Conservation (phyloP, 2,113 vertebrate species). For the Channa maculata region DNA sequence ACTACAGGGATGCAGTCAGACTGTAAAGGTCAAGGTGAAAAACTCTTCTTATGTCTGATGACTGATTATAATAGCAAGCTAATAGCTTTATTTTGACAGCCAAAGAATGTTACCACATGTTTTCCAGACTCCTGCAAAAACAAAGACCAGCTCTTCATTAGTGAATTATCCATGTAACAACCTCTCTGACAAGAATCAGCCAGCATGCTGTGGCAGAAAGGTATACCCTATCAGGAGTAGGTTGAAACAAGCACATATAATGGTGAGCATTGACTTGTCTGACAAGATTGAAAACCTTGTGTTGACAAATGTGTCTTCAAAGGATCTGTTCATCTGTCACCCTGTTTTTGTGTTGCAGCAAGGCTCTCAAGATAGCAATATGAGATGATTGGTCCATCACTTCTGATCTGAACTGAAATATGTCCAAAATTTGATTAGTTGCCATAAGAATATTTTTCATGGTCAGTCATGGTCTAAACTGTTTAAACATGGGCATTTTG, state of each 20-base stretch:
- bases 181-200: not conserved
- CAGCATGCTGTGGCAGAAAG: not conserved
- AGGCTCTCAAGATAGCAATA: no score
- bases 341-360: not conserved
- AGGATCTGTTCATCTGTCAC: not conserved
- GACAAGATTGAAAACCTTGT: no score
- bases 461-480: no score
- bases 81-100: not conserved
- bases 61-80: not conserved
- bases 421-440: no score
- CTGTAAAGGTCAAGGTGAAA: constrained; percentile 49
- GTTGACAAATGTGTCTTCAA: not conserved
- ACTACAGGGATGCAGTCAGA: constrained; percentile 2
- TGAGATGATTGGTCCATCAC: no score
- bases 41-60: not conserved
- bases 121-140: constrained; percentile 10
- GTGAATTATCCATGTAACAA: fast-evolving
- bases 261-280: constrained; percentile 32
- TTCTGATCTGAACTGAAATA: no score
- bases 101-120: not conserved
- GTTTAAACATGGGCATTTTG: no score
- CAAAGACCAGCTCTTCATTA: not conserved
- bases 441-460: no score
- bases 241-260: not conserved
- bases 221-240: constrained; percentile 59